Conservation (phyloP, 2,888 invertebrate genomes). For the Cremastobaeus sp. region DNA sequence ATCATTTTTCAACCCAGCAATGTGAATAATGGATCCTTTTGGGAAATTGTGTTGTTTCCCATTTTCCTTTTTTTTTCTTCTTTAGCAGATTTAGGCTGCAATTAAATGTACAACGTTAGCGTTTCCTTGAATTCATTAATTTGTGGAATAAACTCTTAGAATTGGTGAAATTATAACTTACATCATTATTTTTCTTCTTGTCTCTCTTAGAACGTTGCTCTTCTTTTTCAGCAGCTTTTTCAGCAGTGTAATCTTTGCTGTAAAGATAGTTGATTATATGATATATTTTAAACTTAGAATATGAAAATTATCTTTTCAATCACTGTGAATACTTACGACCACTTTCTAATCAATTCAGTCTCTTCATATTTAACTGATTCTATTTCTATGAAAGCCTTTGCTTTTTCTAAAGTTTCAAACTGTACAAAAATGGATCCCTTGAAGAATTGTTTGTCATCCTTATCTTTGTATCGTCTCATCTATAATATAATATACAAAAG, state of each 20-base stretch:
- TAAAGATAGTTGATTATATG: constrained; percentile 10
- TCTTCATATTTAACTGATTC: constrained; percentile 85
- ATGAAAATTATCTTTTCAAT: neutral
- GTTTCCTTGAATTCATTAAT: neutral
- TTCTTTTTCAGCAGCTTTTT: constrained; percentile 84
- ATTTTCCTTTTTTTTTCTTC: constrained; percentile 58
- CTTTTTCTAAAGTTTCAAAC: constrained; percentile 89
- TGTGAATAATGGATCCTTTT: constrained; percentile 86
- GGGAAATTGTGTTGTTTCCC: constrained; percentile 80
- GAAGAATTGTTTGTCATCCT: constrained; percentile 84
- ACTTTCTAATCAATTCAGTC: constrained; percentile 82
- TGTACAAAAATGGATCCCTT: constrained; percentile 96
- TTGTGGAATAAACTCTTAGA: neutral
- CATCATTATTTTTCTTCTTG: constrained; percentile 78
- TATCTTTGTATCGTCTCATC: constrained; percentile 82
- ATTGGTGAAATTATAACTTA: constrained; percentile 40
- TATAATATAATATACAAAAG: constrained; percentile 61
- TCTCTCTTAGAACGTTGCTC: constrained; percentile 81
- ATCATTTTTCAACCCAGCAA: constrained; percentile 83
- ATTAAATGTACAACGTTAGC: constrained; percentile 55
- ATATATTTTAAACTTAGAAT: constrained; percentile 6
- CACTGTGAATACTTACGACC: constrained; percentile 81
- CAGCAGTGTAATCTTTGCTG: constrained; percentile 81
- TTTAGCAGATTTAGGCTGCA: constrained; percentile 56
- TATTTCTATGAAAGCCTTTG: constrained; percentile 86